These are phyloP conservation scores for honey bee (Apis mellifera) DNA, from an alignment of 1,140 invertebrate species.

Conservation along the genomic window Amel_HAv3.1 CM009936.2:7878001-7878500, in stretches of 20 bases:
- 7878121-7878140: background rate
- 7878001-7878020: too few species aligned
- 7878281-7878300: background rate
- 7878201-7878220: conserved; percentile 16
- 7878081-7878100: background rate
- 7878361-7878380: conserved; percentile 43
- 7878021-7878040: too few species aligned
- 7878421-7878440: conserved; percentile 47
- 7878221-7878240: background rate
- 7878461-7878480: conserved; percentile 60
- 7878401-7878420: conserved; percentile 25
- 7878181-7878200: background rate
- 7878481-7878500: conserved; percentile 47
- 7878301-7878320: conserved; percentile 15
- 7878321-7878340: conserved; percentile 22
- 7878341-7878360: conserved; percentile 29
- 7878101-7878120: background rate
- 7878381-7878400: conserved; percentile 30
- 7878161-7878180: background rate
- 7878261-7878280: too few species aligned
- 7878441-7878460: conserved; percentile 54
- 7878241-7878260: background rate
- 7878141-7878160: background rate
- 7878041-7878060: too few species aligned
- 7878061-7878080: background rate